phyloP scores from a whole-genome alignment of 2,797 vertebrate species.

The Heliangelus exortis region DNA sequence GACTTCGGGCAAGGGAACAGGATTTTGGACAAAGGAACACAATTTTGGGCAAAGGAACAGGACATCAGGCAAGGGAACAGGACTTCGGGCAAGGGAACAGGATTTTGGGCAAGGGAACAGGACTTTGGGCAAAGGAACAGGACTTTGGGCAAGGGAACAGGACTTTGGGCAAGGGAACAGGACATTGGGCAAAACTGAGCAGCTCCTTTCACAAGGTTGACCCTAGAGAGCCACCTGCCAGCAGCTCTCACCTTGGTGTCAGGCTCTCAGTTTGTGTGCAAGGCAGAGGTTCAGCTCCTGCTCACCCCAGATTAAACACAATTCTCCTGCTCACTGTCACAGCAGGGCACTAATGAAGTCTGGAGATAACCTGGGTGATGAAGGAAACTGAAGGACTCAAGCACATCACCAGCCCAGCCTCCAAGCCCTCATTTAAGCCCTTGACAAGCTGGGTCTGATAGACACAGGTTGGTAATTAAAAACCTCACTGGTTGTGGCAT shows the following conservation, averaged over 20 bases:
- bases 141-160: no score
- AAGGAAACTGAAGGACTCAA: neutral
- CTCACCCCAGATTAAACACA: fast-evolving
- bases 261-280: neutral
- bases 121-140: neutral
- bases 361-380: neutral
- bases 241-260: neutral
- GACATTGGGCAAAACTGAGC: neutral
- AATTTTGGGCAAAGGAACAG: no score
- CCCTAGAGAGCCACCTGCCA: neutral
- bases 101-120: neutral
- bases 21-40: neutral
- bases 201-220: neutral
- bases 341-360: neutral
- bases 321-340: neutral
- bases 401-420: neutral
- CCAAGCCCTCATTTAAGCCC: neutral
- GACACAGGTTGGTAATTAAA: neutral
- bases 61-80: no score
- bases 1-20: neutral
- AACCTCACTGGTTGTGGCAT: neutral
- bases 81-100: no score
- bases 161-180: neutral
- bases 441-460: neutral
- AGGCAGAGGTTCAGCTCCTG: neutral